phyloP scores from a whole-genome alignment of 2,888 invertebrate genomes.

The Philonicus albiceps region DNA sequence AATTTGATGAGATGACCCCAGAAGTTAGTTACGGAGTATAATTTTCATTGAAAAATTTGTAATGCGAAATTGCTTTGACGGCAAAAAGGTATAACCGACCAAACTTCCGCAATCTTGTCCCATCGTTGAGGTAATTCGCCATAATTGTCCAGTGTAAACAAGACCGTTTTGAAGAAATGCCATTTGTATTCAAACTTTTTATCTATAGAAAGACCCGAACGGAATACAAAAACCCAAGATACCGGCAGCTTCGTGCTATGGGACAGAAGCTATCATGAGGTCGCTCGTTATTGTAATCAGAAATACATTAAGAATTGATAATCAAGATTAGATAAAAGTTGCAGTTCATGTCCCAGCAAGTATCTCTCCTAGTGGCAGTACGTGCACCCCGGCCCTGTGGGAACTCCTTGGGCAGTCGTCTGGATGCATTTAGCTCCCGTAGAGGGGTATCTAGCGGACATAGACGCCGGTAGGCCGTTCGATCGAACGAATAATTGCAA shows the following conservation, averaged over 20 bases:
- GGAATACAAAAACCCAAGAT: neutral
- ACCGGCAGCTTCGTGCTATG: neutral
- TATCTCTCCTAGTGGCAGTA: constrained; percentile 12
- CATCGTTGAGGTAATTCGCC: neutral
- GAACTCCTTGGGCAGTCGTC: neutral
- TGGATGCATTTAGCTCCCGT: neutral
- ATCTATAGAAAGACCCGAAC: neutral
- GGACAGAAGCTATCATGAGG: constrained; percentile 23
- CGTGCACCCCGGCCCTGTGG: constrained; percentile 21
- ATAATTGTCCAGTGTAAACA: neutral
- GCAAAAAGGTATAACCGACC: neutral
- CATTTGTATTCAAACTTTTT: constrained; percentile 14
- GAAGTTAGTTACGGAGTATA: neutral
- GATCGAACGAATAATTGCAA: constrained; percentile 19
- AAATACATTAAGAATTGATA: constrained; percentile 33
- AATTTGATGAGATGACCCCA: neutral
- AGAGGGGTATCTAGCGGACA: neutral
- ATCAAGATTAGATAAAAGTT: constrained; percentile 37
- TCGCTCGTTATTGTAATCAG: constrained; percentile 37
- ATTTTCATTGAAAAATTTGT: neutral
- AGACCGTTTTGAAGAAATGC: neutral
- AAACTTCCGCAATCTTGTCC: neutral
- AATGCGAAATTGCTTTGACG: neutral
- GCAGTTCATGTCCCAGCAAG: constrained; percentile 29
- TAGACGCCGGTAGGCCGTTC: neutral